A percentile compares a stretch with the other conserved stretches of the same genome.
phyloP scores from a whole-genome alignment of 1,140 invertebrate genomes.

The Archivesica marissinica region DNA sequence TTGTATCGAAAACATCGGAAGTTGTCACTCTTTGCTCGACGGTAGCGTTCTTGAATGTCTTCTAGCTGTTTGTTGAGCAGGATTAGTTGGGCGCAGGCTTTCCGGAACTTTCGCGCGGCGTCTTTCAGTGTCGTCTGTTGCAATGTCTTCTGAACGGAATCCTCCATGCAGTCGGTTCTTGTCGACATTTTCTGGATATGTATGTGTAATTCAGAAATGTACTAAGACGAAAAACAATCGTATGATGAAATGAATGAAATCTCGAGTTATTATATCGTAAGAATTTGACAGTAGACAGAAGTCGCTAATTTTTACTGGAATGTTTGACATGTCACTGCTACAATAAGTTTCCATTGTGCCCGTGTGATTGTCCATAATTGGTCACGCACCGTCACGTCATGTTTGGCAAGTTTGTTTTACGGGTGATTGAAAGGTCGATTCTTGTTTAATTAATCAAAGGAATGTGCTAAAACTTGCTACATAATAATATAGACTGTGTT shows the following conservation, averaged over 20 bases:
- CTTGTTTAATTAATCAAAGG: too few relatives aligned
- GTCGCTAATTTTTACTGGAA: background rate
- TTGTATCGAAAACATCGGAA: too few relatives aligned
- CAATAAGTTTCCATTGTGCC: background rate
- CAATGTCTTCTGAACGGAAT: background rate
- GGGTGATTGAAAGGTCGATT: too few relatives aligned
- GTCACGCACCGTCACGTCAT: background rate
- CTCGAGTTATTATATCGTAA: background rate
- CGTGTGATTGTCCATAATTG: background rate
- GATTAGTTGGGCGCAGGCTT: constrained; percentile 11
- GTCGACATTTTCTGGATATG: background rate
- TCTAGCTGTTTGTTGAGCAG: constrained; percentile 39
- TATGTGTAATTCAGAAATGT: too few relatives aligned
- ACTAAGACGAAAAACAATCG: background rate
- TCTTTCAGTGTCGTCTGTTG: constrained; percentile 3
- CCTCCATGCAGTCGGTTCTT: background rate
- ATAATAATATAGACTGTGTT: too few relatives aligned
- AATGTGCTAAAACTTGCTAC: too few relatives aligned
- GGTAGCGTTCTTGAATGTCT: too few relatives aligned
- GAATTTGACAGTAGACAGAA: background rate
- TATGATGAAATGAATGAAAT: background rate
- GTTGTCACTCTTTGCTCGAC: too few relatives aligned
- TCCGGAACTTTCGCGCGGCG: constrained; percentile 34
- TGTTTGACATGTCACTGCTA: background rate
- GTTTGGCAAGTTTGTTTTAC: constrained; percentile 4